Evolutionary conservation across 2,113 vertebrate genomes (phyloP).

Genomic region (Dipodomys merriami): DNA sequence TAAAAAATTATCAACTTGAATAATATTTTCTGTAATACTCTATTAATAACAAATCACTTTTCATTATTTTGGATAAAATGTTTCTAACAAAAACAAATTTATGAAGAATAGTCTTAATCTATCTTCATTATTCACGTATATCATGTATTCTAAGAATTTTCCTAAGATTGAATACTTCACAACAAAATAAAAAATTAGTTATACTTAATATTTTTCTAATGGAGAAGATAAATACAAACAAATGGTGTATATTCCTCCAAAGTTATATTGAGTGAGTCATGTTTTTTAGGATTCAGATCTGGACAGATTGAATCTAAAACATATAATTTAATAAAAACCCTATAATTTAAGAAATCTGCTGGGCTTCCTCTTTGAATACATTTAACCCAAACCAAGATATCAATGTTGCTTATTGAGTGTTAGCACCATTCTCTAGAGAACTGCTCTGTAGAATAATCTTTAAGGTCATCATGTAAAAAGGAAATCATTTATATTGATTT

Average conservation of each 20-base stretch:
- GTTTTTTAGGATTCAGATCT: not conserved
- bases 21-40: not conserved
- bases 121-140: not conserved
- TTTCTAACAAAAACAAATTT: not conserved
- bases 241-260: not conserved
- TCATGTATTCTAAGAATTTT: conserved; percentile 26
- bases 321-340: no score
- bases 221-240: not conserved
- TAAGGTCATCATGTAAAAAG: conserved; percentile 8
- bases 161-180: not conserved
- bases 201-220: not conserved
- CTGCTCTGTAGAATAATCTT: not conserved
- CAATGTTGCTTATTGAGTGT: not conserved
- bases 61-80: not conserved
- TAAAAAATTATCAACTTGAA: not conserved
- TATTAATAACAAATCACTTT: not conserved
- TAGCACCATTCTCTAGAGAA: not conserved
- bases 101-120: not conserved
- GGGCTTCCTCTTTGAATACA: not conserved
- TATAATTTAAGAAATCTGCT: not conserved
- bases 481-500: not conserved
- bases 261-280: not conserved
- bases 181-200: not conserved
- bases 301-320: not conserved
- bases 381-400: not conserved